These are phyloP conservation scores for Akabosia matsudoensis DNA, from an alignment of 1,140 invertebrate genomes.

Conservation along the genomic window DNA sequence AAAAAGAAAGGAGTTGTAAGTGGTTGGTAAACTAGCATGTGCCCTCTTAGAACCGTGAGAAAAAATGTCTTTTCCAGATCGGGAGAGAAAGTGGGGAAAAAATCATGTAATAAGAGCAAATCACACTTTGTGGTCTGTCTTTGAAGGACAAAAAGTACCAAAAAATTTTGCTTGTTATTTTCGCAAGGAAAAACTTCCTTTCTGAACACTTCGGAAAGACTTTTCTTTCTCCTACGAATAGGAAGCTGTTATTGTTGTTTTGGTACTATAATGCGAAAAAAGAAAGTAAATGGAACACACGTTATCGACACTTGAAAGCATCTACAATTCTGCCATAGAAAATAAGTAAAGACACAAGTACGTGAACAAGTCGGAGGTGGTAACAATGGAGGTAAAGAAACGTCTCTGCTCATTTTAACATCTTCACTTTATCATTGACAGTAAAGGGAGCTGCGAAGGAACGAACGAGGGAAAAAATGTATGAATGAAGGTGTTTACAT, in stretches of 20 bases:
- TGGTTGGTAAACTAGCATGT: no score
- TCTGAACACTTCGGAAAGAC: no score
- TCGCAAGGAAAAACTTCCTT: no score
- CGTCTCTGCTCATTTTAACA: no score
- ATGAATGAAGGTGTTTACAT: background rate
- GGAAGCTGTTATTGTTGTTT: background rate
- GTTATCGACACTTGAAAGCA: background rate
- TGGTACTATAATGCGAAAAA: background rate
- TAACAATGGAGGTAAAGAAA: no score
- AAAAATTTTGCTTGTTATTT: no score
- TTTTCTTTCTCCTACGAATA: no score
- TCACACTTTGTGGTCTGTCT: background rate
- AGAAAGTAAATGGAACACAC: background rate
- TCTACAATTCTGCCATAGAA: background rate
- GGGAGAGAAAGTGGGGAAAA: background rate
- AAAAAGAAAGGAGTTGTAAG: no score
- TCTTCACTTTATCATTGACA: slow-evolving; percentile 20
- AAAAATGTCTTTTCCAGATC: background rate
- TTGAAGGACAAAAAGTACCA: background rate
- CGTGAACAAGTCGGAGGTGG: no score
- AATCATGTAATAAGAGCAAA: background rate
- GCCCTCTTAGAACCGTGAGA: no score
- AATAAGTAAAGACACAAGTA: no score
- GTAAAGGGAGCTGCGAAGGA: background rate
- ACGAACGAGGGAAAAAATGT: background rate